Base-by-base conservation (phyloP, 2,113 vertebrate genomes). In the Engystomops pustulosus region DNA sequence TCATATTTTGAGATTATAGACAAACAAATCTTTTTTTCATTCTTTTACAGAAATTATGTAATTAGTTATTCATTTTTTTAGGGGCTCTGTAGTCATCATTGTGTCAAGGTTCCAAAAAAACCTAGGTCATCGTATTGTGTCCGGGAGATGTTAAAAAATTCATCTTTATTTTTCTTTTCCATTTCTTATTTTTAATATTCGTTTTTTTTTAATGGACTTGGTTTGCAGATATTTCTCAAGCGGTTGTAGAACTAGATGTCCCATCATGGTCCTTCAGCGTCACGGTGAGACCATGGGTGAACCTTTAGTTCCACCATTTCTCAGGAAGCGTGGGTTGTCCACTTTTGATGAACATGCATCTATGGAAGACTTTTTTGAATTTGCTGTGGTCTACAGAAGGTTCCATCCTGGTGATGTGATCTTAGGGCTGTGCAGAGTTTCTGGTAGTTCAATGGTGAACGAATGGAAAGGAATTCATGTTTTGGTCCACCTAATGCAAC, bases 281-380 rank as follows among this genome's bases (percentile, higher is more conserved):
- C 14, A n/a, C 11, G 45, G 0, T 34, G 10, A 20, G n/a, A 53
- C 45, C 45, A 53, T 53, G 72, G 0, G 10, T 45, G 44, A 49
- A 27, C n/a, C 20, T 77, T 51, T 77, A 55, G 74, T 77, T 77
- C 49, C 51, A 38, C n/a, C 74, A 32, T 36, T 55, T 34, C 49
- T 58, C 30, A 53, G 51, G 49, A 55, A 30, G 20, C 32, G 20
- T n/a, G 23, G 30, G 47, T 76, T 53, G 30, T 34, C 47, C 30
- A 70, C 69, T 25, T 72, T 45, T 17, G 69, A 44, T 25, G 41
- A 67, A 36, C 17, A 62, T 30, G 23, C 25, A 36, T 32, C 27
- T 65, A 32, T 65, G 60, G 30, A 65, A 32, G 10, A 62, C 14
- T 32, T 32, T 65, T 65, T 49, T 14, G 7, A 49, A 49, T 49